Base-by-base conservation (phyloP, 2,113 vertebrate species). In the Clarias batrachus region DNA sequence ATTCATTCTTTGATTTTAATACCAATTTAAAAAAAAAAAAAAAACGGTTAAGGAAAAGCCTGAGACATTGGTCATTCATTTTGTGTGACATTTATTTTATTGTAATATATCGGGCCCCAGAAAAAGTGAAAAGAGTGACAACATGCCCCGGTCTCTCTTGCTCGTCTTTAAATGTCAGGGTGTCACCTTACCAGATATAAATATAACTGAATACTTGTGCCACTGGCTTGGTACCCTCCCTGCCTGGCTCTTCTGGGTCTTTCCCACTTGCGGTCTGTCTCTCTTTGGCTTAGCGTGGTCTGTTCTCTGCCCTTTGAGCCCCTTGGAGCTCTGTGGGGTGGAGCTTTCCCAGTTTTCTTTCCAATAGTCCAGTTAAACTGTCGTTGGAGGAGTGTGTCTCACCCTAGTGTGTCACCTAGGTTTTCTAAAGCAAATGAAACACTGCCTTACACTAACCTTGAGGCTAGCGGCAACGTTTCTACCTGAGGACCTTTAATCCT, bases 271-370 rank as follows among this genome's bases (percentile, higher is more conserved):
- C 78, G 77, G 16, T 81, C 85, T 70, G 17, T 84, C 57, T 80
- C 25, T 68, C 88, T 87, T 88, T 89, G 89, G 63, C 41, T 60
- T 52, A 25, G 80, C 3, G 41, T 81, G 80, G 62, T 25, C 93
- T 94, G 93, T 93, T 91, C 94, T 85, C 54, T 85, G 82, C 59
- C 70, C 60, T 88, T 77, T 88, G 80, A 89, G 86, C 84, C 85
- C 81, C 71, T 63, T 82, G 62, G 71, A 73, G 85, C 89, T 92
- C 91, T 95, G 92, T 86, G 79, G 89, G 93, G 92, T 68, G 62
- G 94, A 81, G 93, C 93, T 93, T 95, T 93, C 57, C 90, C 93
- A 92, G 87, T 88, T 88, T 86, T 89, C 85, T 83, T 84, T 90
- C 92, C 92, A 89, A 92, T 94, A 93, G 93, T 91, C 91, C 62